Percentiles rank a stretch among this genome's conserved stretches.
Conservation (phyloP, 2,797 vertebrate species). For the Euthynnus affinis region DNA sequence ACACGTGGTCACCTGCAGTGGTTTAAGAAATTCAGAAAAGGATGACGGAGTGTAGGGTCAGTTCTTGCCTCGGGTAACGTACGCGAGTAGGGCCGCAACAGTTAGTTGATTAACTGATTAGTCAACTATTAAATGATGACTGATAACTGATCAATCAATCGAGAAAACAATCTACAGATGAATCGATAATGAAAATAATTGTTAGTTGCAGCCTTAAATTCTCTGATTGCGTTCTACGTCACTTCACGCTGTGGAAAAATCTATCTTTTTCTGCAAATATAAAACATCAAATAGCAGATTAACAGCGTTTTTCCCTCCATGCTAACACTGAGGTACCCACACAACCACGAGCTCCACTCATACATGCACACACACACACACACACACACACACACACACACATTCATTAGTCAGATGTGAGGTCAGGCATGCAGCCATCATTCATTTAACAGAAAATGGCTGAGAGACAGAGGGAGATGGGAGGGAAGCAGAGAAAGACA, state of each 20-base stretch:
- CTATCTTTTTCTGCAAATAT: conserved; percentile 5
- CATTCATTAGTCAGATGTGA: conserved; percentile 61
- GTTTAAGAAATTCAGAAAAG: too few relatives aligned
- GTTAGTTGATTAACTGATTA: too few relatives aligned
- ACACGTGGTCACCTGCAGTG: background rate
- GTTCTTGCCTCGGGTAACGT: too few relatives aligned
- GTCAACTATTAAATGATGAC: too few relatives aligned
- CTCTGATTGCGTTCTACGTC: background rate
- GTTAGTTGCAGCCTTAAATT: background rate
- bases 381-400: conserved; percentile 11
- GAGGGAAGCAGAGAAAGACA: conserved; percentile 47
- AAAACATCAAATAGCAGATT: background rate
- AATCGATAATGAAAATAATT: too few relatives aligned
- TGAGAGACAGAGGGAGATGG: conserved; percentile 54
- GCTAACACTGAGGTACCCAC: background rate
- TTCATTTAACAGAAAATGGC: conserved; percentile 65
- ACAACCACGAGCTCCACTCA: conserved; percentile 20
- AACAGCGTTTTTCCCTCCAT: conserved; percentile 5
- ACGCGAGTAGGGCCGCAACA: too few relatives aligned
- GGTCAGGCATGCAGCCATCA: conserved; percentile 67
- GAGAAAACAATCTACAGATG: background rate
- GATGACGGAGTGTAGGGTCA: too few relatives aligned
- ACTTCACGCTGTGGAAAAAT: background rate
- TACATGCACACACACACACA: background rate
- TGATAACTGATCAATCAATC: too few relatives aligned